Percentiles rank a stretch among this genome's conserved stretches.
phyloP scores from a whole-genome alignment of 2,888 invertebrate species.

The Heliconius charithonia region DNA sequence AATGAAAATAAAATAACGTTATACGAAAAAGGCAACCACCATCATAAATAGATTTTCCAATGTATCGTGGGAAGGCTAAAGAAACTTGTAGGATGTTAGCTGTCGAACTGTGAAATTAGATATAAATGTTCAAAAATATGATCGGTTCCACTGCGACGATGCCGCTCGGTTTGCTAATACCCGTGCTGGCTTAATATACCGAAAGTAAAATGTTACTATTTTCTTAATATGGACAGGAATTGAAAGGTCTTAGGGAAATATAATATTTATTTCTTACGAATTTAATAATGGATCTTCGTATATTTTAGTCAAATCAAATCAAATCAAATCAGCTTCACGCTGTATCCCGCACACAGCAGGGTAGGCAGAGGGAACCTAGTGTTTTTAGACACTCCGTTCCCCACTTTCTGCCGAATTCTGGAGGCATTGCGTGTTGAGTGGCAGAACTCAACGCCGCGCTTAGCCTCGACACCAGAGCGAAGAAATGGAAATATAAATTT shows the following conservation, averaged over 20 bases:
- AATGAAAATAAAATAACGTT: no score
- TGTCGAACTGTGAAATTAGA: constrained; percentile 76
- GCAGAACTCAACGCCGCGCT: no score
- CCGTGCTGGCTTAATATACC: constrained; percentile 51
- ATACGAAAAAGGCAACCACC: no score
- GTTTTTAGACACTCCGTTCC: no score
- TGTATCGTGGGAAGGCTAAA: constrained; percentile 53
- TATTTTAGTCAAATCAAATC: background rate
- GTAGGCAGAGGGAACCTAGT: no score
- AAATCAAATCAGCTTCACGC: no score
- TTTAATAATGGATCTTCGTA: background rate
- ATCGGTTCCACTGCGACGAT: constrained; percentile 59
- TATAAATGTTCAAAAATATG: constrained; percentile 75
- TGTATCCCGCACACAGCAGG: no score
- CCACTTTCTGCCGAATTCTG: no score
- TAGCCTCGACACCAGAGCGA: no score
- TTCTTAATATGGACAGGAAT: constrained; percentile 26
- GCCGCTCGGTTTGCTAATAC: constrained; percentile 51
- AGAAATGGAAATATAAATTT: no score
- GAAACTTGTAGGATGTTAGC: constrained; percentile 56
- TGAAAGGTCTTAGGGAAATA: constrained; percentile 17
- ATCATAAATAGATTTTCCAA: no score
- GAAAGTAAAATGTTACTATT: constrained; percentile 45
- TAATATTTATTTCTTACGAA: background rate
- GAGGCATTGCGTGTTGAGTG: no score